These are phyloP conservation scores for Caranx ignobilis DNA, from an alignment of 2,113 vertebrate species.

Conservation along the genomic window DNA sequence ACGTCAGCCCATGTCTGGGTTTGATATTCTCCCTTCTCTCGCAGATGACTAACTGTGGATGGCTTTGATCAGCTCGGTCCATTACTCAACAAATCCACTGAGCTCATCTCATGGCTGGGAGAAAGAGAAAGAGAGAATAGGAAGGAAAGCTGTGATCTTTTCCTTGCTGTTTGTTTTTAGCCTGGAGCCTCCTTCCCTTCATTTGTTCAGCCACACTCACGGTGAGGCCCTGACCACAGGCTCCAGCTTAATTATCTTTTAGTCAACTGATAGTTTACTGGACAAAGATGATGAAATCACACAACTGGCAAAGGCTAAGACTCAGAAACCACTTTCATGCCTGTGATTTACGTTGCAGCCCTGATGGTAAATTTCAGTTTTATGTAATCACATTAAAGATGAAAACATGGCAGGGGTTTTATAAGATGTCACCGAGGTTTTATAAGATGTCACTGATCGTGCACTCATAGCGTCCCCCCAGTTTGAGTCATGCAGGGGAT, in stretches of 20 bases:
- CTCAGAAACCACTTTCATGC: background rate
- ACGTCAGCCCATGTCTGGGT: constrained; percentile 28
- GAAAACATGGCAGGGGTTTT: background rate
- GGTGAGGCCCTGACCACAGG: background rate
- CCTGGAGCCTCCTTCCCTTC: background rate
- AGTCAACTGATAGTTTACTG: background rate
- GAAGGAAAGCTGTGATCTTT: constrained; percentile 29
- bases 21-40: constrained; percentile 36
- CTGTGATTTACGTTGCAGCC: background rate
- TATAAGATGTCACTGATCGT: too few relatives aligned
- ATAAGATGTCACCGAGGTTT: background rate
- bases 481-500: background rate
- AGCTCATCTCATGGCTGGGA: constrained; percentile 48
- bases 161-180: constrained; percentile 15
- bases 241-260: background rate
- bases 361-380: too few relatives aligned
- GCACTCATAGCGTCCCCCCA: too few relatives aligned
- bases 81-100: constrained; percentile 82
- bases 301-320: background rate
- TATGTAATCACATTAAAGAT: too few relatives aligned
- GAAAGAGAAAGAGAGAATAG: background rate
- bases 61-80: constrained; percentile 81
- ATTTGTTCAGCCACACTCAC: background rate
- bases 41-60: constrained; percentile 65
- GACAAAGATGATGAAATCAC: background rate